phyloP scores from a whole-genome alignment of 2,797 vertebrate species.

The Silurus lanzhouensis region DNA sequence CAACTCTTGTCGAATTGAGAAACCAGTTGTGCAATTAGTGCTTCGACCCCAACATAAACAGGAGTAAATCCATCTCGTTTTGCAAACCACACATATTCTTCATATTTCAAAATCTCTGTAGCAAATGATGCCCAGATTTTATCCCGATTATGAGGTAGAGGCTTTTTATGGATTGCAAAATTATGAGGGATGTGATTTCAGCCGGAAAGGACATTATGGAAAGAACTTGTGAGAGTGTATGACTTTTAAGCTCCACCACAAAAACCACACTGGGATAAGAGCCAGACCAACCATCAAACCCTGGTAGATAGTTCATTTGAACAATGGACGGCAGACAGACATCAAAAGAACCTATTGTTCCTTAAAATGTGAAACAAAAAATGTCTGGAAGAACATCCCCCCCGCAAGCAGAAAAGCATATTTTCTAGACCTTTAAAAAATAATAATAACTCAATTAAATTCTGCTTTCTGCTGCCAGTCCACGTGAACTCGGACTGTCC shows the following conservation, averaged over 20 bases:
- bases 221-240: conserved; percentile 44
- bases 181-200: conserved; percentile 41
- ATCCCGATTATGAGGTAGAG: conserved; percentile 35
- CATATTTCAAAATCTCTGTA: conserved; percentile 28
- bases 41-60: conserved; percentile 55
- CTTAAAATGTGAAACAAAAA: conserved; percentile 37
- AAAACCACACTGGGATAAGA: conserved; percentile 43
- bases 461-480: conserved; percentile 60
- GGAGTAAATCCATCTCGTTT: conserved; percentile 47
- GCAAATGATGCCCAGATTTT: conserved; percentile 21
- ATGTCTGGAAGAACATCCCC: conserved; percentile 29
- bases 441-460: conserved; percentile 53
- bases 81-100: conserved; percentile 27
- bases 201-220: conserved; percentile 39
- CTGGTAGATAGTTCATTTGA: conserved; percentile 30
- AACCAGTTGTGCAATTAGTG: conserved; percentile 55
- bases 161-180: conserved; percentile 35
- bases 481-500: conserved; percentile 58
- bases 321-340: conserved; percentile 43
- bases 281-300: conserved; percentile 30
- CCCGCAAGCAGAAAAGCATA: conserved; percentile 42
- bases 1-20: conserved; percentile 59
- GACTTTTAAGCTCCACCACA: conserved; percentile 37
- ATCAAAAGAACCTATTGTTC: conserved; percentile 58
- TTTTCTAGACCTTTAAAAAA: conserved; percentile 41